phyloP scores from a whole-genome alignment of 2,113 vertebrate species.

The Cromileptes altivelis region DNA sequence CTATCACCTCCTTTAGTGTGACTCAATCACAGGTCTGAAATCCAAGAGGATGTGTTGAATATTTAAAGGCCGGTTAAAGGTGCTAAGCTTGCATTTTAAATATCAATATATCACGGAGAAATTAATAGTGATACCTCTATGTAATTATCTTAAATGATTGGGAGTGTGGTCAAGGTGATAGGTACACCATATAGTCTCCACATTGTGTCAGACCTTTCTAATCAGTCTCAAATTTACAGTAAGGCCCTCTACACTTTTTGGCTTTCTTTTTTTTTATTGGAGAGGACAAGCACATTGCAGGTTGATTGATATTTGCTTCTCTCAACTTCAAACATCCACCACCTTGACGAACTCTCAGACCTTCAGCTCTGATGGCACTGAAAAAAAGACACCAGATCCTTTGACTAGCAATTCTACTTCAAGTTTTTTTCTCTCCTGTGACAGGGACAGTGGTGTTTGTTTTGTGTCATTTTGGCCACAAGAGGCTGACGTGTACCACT shows the following conservation, averaged over 20 bases:
- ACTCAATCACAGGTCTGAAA: conserved; percentile 46
- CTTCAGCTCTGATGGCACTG: too few relatives aligned
- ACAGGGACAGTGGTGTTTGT: too few relatives aligned
- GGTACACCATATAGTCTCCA: not conserved
- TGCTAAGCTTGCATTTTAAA: conserved; percentile 43
- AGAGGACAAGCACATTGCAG: not conserved
- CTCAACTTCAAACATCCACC: too few relatives aligned
- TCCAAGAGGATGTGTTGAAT: conserved; percentile 46
- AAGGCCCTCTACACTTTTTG: not conserved
- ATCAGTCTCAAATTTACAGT: not conserved
- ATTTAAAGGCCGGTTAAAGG: conserved; percentile 49
- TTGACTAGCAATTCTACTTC: too few relatives aligned
- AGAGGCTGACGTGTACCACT: too few relatives aligned
- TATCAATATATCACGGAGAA: not conserved
- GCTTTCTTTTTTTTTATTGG: not conserved
- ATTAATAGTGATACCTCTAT: not conserved
- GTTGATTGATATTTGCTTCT: not conserved
- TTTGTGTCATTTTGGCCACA: too few relatives aligned
- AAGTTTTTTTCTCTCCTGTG: too few relatives aligned
- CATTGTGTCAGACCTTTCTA: not conserved
- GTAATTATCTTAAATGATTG: conserved; percentile 19
- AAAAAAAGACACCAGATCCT: too few relatives aligned
- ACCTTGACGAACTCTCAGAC: too few relatives aligned
- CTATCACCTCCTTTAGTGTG: conserved; percentile 27
- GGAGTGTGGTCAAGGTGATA: not conserved